Base-by-base conservation (phyloP, 2,797 vertebrate genomes). In the Nothura maculosa region DNA sequence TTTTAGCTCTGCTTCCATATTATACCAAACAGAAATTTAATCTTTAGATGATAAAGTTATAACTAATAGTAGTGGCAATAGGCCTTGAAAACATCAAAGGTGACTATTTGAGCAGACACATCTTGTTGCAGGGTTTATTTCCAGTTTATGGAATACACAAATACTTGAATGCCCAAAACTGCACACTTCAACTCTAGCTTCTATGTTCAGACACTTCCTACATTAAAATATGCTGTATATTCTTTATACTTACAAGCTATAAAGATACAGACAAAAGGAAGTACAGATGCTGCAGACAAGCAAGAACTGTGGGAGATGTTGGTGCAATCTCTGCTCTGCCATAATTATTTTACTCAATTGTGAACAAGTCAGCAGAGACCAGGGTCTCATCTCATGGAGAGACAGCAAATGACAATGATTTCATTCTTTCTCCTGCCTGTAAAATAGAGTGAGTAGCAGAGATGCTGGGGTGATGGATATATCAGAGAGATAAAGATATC, bases 321-420 rank as follows among this genome's bases (percentile, higher is more conserved):
- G 67, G n/a, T 86, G 81, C 81, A 77, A 6, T 57, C 95, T 70
- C 78, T 80, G 60, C 40, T 85, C 72, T 90, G 81, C 67, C 5
- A 2, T n/a, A 77, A 80, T 89, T 72, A 74, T 34, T 14, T 94
- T 27, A 40, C 0, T 2, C 19, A 76, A 88, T 30, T 28, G 47
- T 0, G 11, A 80, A 64, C 21, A 66, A n/a, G 38, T 28, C 83
- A 87, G 47, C 68, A 48, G 86, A 62, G 76, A 55, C 72, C 70
- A 62, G 42, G 50, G 69, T 69, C 27, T 84, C 40, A 10, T 15
- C 38, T 73, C 81, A 54, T 42, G 36, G 17, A 47, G 60, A 73
- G 52, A 60, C 0, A 69, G 38, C 10, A 74, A 64, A 66, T 73
- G 38, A n/a, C 67, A 81, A 30, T 10, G 10, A 25, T 36, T 89